phyloP scores from a whole-genome alignment of 2,888 invertebrate genomes.

The Epinotia bilunana region DNA sequence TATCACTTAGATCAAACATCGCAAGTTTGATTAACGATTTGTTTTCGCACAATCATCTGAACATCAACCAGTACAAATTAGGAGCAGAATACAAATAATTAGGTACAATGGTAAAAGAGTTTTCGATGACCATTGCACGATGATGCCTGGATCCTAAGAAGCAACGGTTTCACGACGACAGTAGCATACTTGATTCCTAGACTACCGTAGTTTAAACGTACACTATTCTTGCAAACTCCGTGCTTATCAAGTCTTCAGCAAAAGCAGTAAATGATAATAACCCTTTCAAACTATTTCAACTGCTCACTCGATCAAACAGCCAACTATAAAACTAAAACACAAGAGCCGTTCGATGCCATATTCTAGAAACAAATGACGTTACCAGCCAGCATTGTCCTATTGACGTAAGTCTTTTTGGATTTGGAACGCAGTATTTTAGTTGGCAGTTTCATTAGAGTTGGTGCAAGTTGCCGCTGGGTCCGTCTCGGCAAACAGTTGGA shows the following conservation, averaged over 20 bases:
- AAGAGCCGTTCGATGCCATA: constrained; percentile 12
- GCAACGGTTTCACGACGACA: too few species aligned
- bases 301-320: constrained; percentile 20
- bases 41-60: background rate
- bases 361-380: background rate
- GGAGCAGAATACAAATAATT: background rate
- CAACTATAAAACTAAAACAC: constrained; percentile 25
- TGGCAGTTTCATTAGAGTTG: constrained; percentile 33
- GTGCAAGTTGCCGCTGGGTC: constrained; percentile 28
- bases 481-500: constrained; percentile 21
- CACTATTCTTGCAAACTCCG: background rate
- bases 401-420: background rate
- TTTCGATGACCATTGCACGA: too few species aligned
- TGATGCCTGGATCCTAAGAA: too few species aligned
- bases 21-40: too few species aligned
- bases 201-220: too few species aligned
- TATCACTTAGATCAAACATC: too few species aligned
- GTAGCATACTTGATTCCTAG: too few species aligned
- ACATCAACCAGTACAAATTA: background rate
- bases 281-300: constrained; percentile 16
- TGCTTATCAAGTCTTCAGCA: background rate
- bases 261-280: constrained; percentile 4
- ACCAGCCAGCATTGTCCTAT: background rate
- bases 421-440: constrained; percentile 19
- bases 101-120: too few species aligned